Evolutionary conservation across 2,888 invertebrate species (phyloP).

Genomic region (Oscheius sp.): DNA sequence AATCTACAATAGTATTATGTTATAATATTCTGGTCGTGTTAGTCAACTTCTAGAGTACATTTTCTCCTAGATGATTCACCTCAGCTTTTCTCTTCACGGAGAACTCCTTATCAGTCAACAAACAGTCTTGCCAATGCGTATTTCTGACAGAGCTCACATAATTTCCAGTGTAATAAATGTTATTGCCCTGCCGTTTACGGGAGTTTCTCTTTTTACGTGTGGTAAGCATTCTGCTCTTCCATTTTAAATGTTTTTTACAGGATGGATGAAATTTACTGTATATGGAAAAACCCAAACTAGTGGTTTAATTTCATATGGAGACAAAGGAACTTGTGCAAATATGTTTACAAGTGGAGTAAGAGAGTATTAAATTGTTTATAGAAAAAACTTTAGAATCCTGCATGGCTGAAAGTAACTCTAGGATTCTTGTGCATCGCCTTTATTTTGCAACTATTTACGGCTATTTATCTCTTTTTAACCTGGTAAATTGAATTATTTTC

Average conservation of each 20-base stretch:
- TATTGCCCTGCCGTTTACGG: not conserved
- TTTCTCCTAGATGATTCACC: constrained; percentile 2
- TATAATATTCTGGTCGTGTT: too few species aligned
- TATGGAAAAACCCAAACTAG: not conserved
- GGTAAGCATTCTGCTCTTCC: not conserved
- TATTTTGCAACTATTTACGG: constrained; percentile 9
- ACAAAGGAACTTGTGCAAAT: not conserved
- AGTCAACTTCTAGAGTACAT: too few species aligned
- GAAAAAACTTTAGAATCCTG: not conserved
- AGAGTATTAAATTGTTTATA: too few species aligned
- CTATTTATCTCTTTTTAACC: constrained; percentile 2
- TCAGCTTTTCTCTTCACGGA: not conserved
- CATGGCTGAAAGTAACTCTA: not conserved
- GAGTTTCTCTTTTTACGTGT: not conserved
- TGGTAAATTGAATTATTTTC: not conserved
- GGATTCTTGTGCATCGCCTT: constrained; percentile 3
- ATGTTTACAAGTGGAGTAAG: not conserved
- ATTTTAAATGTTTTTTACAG: not conserved
- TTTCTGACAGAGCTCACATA: constrained; percentile 10
- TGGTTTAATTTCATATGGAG: not conserved
- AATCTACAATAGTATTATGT: too few species aligned
- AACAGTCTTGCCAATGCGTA: constrained; percentile 1
- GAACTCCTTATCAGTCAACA: not conserved
- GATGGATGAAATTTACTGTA: not conserved
- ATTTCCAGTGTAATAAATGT: constrained; percentile 1